These are phyloP conservation scores for Oxycera nigricornis DNA, from an alignment of 2,888 invertebrate species.

Conservation along the genomic window DNA sequence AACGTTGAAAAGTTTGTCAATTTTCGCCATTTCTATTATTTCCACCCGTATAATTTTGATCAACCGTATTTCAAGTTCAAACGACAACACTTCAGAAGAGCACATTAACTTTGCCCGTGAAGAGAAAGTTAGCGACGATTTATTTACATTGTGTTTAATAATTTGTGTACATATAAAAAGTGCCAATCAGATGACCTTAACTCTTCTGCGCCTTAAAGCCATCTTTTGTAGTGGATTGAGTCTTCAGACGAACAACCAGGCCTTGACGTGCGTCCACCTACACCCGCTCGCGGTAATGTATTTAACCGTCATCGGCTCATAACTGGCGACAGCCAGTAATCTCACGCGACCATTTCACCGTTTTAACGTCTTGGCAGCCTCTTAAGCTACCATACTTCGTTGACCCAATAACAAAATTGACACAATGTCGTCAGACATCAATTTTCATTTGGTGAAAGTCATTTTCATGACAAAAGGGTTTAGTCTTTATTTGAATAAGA, in stretches of 20 bases:
- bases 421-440: constrained; percentile 14
- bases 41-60: no score
- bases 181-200: background rate
- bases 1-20: no score
- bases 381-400: constrained; percentile 27
- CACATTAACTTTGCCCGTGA: no score
- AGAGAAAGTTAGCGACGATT: constrained; percentile 17
- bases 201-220: background rate
- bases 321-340: background rate
- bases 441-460: constrained; percentile 31
- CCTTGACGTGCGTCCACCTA: background rate
- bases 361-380: constrained; percentile 23
- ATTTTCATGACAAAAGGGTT: background rate
- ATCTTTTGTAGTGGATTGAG: background rate
- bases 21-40: no score
- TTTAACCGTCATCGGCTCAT: background rate
- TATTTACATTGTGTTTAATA: constrained; percentile 32
- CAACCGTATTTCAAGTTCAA: no score
- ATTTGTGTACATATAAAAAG: constrained; percentile 11
- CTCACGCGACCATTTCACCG: constrained; percentile 22
- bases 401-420: constrained; percentile 34
- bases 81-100: no score
- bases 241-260: background rate
- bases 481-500: constrained; percentile 11
- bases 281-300: background rate